These are phyloP conservation scores for Papilio polyxenes DNA, from an alignment of 1,140 invertebrate species.

Conservation along the genomic window DNA sequence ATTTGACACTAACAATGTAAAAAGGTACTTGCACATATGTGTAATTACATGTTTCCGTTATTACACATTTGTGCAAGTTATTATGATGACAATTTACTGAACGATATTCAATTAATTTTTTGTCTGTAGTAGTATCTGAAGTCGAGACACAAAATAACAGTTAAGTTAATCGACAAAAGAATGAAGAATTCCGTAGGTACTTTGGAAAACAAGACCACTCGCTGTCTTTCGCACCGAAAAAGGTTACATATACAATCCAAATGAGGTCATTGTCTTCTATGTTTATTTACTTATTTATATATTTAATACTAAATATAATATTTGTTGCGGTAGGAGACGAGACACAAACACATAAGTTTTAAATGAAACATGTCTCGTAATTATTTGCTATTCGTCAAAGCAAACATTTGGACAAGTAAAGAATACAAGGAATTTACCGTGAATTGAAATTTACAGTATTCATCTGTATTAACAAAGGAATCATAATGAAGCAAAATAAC, in stretches of 20 bases:
- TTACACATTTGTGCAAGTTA: no score
- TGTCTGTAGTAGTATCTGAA: no score
- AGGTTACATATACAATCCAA: not conserved
- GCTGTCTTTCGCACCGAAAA: not conserved
- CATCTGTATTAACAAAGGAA: not conserved
- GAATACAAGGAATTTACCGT: not conserved
- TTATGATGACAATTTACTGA: no score
- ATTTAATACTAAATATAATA: not conserved
- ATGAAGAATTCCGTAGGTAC: no score
- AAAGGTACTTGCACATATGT: no score
- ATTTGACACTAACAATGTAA: no score
- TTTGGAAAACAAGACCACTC: not conserved
- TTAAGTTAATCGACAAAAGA: no score
- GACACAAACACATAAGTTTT: not conserved
- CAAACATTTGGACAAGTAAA: not conserved
- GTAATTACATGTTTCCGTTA: no score
- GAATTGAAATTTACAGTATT: not conserved
- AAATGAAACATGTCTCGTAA: not conserved
- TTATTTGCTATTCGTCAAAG: constrained; percentile 9
- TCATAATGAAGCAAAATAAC: not conserved
- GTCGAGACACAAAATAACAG: no score
- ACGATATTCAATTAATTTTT: no score
- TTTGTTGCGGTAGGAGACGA: not conserved
- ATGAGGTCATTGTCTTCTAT: not conserved
- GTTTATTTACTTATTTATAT: not conserved